Evolutionary conservation across 2,113 vertebrate species (phyloP), one percentile per base, ranked within the genome.

Genomic region (Eulemur rufifrons): DNA sequence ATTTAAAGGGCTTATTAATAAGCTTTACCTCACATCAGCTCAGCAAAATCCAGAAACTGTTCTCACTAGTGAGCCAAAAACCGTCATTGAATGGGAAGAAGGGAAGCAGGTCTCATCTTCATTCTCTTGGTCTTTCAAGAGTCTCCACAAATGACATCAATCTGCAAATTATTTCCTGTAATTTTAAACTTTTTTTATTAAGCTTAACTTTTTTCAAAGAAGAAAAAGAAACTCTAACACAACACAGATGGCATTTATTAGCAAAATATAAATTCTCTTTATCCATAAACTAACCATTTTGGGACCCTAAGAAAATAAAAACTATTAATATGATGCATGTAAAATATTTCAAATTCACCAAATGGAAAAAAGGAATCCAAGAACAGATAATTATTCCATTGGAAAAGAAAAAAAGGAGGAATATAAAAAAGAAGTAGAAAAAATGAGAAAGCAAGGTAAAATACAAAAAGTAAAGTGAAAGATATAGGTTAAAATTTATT

Each of bases 181-280:
- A 89, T 61, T 76, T 95, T 89, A 77, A 95, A 88, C 59, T 76
- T 86, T 87, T 86, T 80, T 94, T 95, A 50, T 71, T 88, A n/a
- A 84, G 29, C 61, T 84, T 56, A 76, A 78, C 10, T 20, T 69
- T 89, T 39, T 52, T 89, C 64, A 91, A 93, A 91, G 82, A 18
- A 66, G 52, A 34, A 73, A 25, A 61, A 61, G 52, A 59, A 86
- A 66, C 32, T 52, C 66, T 85, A 85, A 93, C 81, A 86, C 45
- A 97, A 89, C 82, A 93, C 77, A 93, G 89, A 89, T 96, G 90
- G 80, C 59, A 89, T 76, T 91, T 84, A 29, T 61, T 95, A 95
- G 86, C 77, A 74, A 95, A 96, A 77, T 59, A 85, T 27, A 83
- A 88, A 80, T 85, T 85, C 7, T 64, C 45, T 91, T 93, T 21